Base-by-base conservation (phyloP, 1,140 invertebrate species). In the Eriocheir sinensis region DNA sequence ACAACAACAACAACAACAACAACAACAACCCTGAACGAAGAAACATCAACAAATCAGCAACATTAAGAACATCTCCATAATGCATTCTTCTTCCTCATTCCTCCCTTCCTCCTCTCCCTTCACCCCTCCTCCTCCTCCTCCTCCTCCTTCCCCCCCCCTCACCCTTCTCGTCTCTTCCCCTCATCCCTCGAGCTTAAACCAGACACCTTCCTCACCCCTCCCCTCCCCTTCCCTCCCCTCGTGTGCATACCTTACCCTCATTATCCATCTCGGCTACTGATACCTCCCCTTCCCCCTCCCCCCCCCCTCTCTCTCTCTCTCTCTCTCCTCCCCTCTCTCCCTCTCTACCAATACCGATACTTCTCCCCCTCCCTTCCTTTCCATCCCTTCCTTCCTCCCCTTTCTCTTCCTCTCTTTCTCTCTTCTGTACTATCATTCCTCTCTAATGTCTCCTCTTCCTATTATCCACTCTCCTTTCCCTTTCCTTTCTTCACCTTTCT, bases 261-360 rank as follows among this genome's bases (percentile, higher is more conserved):
- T 72, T 34, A 9, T 34, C 30, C 21, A 12, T 85, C 8, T 6
- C 30, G 12, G 53, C 53, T 72, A 12, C 53, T 72, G 12, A 72
- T 12, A 72, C 53, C 53, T 72, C 53, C 12, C 53, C 81, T 85
- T 38, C 81, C 30, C 81, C 81, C 81, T 41, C 85, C 85, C 85
- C 40, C 86, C 38, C 44, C 12, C 86, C 86, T n/a, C 21, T 41
- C 41, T 3, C 79, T 6, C 27, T 81, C 27, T 6, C 6, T n/a
- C 27, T 3, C 27, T 34, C 79, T 81, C 79, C 79, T 48, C 44
- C 15, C 44, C 15, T 48, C 44, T n/a, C n/a, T n/a, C n/a, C n/a
- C n/a, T n/a, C n/a, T n/a, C n/a, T n/a, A n/a, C n/a, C n/a, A n/a
- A n/a, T n/a, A n/a, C n/a, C n/a, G n/a, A n/a, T n/a, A 48, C 15